Evolutionary conservation across 1,140 invertebrate species (phyloP).

Genomic region (Polypedilum vanderplanki): DNA sequence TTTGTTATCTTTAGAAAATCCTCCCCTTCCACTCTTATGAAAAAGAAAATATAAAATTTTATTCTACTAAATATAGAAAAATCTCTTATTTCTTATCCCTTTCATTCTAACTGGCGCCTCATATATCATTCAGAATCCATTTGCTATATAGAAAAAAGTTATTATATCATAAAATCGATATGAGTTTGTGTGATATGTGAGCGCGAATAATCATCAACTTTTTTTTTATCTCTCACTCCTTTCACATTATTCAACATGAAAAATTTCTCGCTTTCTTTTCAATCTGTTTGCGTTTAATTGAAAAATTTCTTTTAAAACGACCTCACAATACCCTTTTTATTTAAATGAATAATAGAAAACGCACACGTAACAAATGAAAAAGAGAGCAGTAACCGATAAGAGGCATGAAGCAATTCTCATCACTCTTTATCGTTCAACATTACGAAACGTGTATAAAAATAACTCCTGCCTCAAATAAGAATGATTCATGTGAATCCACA

Average conservation of each 20-base stretch:
- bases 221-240: no score
- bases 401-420: no score
- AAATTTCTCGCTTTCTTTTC: no score
- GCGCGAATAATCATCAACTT: no score
- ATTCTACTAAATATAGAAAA: no score
- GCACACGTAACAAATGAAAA: no score
- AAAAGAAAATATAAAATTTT: not conserved
- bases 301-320: no score
- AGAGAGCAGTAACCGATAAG: not conserved
- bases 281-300: no score
- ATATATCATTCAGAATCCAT: constrained; percentile 2
- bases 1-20: not conserved
- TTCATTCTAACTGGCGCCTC: constrained; percentile 16
- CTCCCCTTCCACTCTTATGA: not conserved
- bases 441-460: not conserved
- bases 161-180: constrained; percentile 14
- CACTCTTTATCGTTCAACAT: not conserved
- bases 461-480: not conserved
- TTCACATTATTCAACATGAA: no score
- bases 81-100: not conserved
- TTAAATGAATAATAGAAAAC: no score
- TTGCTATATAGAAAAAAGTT: not conserved
- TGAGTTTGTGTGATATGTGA: not conserved
- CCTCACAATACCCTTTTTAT: no score
- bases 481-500: not conserved